Percentiles rank a stretch among this genome's conserved stretches.
phyloP scores from a whole-genome alignment of 2,113 vertebrate genomes.

The Glaucidium brasilianum region DNA sequence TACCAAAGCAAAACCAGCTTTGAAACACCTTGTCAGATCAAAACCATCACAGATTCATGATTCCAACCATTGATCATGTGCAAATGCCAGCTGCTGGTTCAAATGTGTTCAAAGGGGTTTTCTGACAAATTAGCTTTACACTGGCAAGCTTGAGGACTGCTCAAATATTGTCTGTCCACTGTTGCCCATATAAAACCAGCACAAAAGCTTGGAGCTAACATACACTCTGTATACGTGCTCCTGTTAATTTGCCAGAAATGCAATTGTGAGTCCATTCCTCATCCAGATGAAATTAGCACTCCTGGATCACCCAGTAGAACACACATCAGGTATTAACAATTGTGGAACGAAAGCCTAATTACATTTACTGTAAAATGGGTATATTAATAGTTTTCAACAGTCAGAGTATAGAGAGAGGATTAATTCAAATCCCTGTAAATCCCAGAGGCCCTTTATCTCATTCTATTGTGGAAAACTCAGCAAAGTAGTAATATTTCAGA shows the following conservation, averaged over 20 bases:
- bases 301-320: background rate
- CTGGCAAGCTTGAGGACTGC: background rate
- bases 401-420: background rate
- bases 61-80: background rate
- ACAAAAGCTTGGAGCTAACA: background rate
- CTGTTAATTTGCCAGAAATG: background rate
- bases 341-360: constrained; percentile 2
- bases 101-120: background rate
- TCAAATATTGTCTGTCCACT: background rate
- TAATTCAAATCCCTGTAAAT: constrained; percentile 40
- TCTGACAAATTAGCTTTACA: background rate
- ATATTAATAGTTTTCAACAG: constrained; percentile 22
- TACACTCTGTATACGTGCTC: background rate
- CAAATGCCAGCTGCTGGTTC: background rate
- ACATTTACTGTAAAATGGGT: constrained; percentile 29
- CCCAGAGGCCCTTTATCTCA: constrained; percentile 1
- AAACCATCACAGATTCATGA: background rate
- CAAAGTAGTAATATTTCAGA: background rate
- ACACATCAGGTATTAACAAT: constrained; percentile 26
- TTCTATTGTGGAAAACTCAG: background rate
- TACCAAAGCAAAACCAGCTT: background rate
- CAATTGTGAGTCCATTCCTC: background rate
- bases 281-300: background rate
- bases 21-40: background rate
- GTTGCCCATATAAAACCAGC: background rate